phyloP scores from a whole-genome alignment of 2,113 vertebrate genomes.

The Xenopus borealis region DNA sequence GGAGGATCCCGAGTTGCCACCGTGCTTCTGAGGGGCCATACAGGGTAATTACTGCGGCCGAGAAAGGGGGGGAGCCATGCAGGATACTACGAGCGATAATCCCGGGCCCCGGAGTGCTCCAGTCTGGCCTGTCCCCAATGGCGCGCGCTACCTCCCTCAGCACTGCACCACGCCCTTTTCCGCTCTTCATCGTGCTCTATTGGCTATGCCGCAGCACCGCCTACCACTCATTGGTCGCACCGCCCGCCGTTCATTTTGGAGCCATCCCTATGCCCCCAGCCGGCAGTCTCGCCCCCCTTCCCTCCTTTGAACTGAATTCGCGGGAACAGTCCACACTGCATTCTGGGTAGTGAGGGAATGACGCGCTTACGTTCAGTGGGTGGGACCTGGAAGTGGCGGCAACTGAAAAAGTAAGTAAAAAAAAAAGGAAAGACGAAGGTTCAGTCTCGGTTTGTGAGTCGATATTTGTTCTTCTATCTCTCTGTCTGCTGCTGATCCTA shows the following conservation, averaged over 20 bases:
- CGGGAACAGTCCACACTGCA: constrained; percentile 78
- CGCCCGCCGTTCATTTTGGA: constrained; percentile 32
- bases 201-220: rapidly evolving
- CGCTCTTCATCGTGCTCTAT: rapidly evolving
- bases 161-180: constrained; percentile 54
- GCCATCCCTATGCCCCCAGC: constrained; percentile 41
- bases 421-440: too few species aligned
- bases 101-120: constrained; percentile 52
- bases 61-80: constrained; percentile 31
- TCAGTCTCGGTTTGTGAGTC: too few species aligned
- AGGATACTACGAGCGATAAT: constrained; percentile 30
- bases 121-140: constrained; percentile 45
- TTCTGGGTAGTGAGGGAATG: constrained; percentile 52
- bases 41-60: constrained; percentile 49
- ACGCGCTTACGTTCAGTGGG: not conserved
- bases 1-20: constrained; percentile 62
- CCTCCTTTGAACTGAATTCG: constrained; percentile 84
- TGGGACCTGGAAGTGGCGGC: not conserved
- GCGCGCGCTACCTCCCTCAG: constrained; percentile 44
- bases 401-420: too few species aligned
- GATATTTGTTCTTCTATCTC: too few species aligned
- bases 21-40: constrained; percentile 70
- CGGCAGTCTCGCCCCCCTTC: constrained; percentile 67
- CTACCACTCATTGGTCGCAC: constrained; percentile 58
- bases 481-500: too few species aligned